Evolutionary conservation across 2,888 invertebrate genomes (phyloP), one percentile per base, ranked within the genome.

Genomic region (Cryptus armator): DNA sequence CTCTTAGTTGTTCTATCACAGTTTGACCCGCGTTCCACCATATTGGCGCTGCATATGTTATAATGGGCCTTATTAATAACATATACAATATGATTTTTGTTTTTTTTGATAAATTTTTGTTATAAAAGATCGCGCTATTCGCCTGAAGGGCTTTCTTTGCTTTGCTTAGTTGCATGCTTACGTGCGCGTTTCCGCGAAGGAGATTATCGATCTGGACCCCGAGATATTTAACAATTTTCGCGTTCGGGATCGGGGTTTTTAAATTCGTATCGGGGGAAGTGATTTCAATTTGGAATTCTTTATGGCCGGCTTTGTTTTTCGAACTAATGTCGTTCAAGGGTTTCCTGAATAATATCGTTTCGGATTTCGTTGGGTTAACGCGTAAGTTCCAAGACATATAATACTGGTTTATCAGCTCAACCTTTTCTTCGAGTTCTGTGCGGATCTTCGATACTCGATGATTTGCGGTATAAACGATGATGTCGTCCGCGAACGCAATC

Each of bases 401-500:
- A n/a, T n/a, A n/a, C n/a, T n/a, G n/a, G n/a, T n/a, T n/a, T n/a
- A n/a, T n/a, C n/a, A n/a, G n/a, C n/a, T n/a, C n/a, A n/a, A n/a
- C n/a, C n/a, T n/a, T n/a, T n/a, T n/a, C n/a, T n/a, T n/a, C n/a
- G n/a, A n/a, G n/a, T n/a, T n/a, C n/a, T n/a, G n/a, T n/a, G n/a
- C n/a, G n/a, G n/a, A n/a, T 56, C 10, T 9, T 24, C 0, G n/a
- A n/a, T 1, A 72, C 43, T 16, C 16, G 12, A n/a, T 83, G 43
- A 10, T 59, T 64, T 0, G 29, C 32, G 0, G 24, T 19, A 43
- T 80, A 86, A 0, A 86, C 4, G 0, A 88, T 77, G 0, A 86
- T 29, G 14, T 87, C 87, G 19, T 87, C 86, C 3, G 86, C 88
- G 51, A 85, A 88, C 0, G 83, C 84, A 7, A 83, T 75, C 0